phyloP scores from a whole-genome alignment of 2,888 invertebrate species.

The Xanthorhoe spadicearia region DNA sequence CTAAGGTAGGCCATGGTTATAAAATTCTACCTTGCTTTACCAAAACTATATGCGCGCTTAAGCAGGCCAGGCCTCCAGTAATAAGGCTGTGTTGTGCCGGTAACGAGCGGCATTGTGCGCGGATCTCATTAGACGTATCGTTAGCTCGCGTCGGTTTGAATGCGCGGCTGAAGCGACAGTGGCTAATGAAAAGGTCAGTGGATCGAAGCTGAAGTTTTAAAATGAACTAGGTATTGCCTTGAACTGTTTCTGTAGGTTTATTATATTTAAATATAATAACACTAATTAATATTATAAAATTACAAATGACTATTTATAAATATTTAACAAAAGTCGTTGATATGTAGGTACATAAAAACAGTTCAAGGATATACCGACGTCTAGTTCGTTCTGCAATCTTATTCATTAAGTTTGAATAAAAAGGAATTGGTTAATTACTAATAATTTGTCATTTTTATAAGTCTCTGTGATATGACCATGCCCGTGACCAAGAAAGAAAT shows the following conservation, averaged over 20 bases:
- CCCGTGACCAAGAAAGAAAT: neutral
- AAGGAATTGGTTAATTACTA: too few species aligned
- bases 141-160: slow-evolving; percentile 36
- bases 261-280: too few species aligned
- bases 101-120: slow-evolving; percentile 44
- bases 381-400: too few species aligned
- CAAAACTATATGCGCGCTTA: neutral
- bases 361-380: too few species aligned
- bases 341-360: too few species aligned
- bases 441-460: too few species aligned
- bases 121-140: slow-evolving; percentile 44
- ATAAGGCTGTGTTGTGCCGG: slow-evolving; percentile 38
- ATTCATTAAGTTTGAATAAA: too few species aligned
- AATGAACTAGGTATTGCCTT: neutral
- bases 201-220: neutral
- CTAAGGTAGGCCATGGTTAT: neutral
- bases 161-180: slow-evolving; percentile 6
- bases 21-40: neutral
- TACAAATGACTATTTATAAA: too few species aligned
- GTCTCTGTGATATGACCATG: too few species aligned
- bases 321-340: too few species aligned
- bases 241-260: too few species aligned
- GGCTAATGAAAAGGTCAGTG: slow-evolving; percentile 11
- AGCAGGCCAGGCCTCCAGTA: slow-evolving; percentile 13
- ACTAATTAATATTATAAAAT: too few species aligned